phyloP scores from a whole-genome alignment of 2,113 vertebrate species.

The Brachypteracias leptosomus region DNA sequence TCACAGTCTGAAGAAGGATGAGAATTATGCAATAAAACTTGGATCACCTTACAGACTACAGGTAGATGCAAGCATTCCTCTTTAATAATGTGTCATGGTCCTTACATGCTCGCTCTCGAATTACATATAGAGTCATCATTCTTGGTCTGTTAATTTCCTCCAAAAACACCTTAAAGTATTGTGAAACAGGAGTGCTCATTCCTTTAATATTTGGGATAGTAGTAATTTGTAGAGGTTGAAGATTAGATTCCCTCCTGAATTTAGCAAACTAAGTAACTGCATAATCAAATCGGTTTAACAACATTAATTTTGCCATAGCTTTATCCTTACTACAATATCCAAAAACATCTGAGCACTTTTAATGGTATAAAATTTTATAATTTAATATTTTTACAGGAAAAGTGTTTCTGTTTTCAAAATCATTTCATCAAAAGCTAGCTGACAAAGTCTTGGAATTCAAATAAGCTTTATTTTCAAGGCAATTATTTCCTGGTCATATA shows the following conservation, averaged over 20 bases:
- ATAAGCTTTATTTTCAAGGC: background rate
- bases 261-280: background rate
- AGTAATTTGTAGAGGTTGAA: background rate
- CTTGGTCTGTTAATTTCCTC: background rate
- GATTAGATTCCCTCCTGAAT: background rate
- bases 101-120: background rate
- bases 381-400: background rate
- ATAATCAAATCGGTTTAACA: background rate
- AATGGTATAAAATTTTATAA: background rate
- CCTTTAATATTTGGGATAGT: background rate
- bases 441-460: background rate
- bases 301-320: background rate
- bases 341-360: background rate
- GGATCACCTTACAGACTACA: background rate
- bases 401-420: background rate
- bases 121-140: background rate
- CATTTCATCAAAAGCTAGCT: background rate
- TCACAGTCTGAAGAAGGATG: background rate
- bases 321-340: background rate
- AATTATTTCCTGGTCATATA: background rate
- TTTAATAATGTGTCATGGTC: background rate
- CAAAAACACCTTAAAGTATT: background rate
- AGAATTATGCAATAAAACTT: background rate
- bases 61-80: background rate
- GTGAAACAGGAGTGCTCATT: background rate